Conservation (phyloP, 1,140 invertebrate species). For the Drosophila arawakana region DNA sequence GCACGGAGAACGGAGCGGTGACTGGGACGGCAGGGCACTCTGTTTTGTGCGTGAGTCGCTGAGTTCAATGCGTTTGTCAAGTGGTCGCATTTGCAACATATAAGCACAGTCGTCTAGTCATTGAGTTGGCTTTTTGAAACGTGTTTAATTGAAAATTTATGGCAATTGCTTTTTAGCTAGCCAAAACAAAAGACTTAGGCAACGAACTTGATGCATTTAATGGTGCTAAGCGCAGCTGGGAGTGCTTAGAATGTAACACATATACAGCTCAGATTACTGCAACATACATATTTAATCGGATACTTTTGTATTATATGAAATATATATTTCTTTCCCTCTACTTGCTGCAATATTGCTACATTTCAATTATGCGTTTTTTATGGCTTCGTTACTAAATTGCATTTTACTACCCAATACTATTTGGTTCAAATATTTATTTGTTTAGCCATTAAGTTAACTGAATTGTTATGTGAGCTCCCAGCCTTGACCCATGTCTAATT, state of each 20-base stretch:
- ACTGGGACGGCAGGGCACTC: slow-evolving; percentile 22
- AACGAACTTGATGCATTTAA: slow-evolving; percentile 62
- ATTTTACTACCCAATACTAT: not conserved
- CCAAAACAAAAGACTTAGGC: slow-evolving; percentile 77
- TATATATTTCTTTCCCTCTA: too few species aligned
- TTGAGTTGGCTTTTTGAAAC: slow-evolving; percentile 55
- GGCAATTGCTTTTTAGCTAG: slow-evolving; percentile 31
- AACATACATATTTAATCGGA: too few species aligned
- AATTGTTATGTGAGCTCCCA: not conserved
- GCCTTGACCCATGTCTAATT: slow-evolving; percentile 55
- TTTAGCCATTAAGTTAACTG: not conserved
- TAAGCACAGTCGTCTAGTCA: slow-evolving; percentile 61
- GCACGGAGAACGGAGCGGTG: not conserved
- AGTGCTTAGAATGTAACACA: too few species aligned
- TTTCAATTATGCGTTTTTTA: too few species aligned
- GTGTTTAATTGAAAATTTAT: slow-evolving; percentile 61
- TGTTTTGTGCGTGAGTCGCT: slow-evolving; percentile 28
- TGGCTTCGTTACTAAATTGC: too few species aligned
- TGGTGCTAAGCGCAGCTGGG: too few species aligned
- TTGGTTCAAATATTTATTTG: not conserved
- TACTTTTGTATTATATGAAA: too few species aligned
- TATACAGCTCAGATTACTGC: too few species aligned
- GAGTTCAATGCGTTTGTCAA: slow-evolving; percentile 73
- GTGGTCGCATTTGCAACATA: slow-evolving; percentile 59
- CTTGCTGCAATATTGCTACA: too few species aligned